Base-by-base conservation (phyloP, 1,140 invertebrate species). In the Ptiloglossa arizonensis region DNA sequence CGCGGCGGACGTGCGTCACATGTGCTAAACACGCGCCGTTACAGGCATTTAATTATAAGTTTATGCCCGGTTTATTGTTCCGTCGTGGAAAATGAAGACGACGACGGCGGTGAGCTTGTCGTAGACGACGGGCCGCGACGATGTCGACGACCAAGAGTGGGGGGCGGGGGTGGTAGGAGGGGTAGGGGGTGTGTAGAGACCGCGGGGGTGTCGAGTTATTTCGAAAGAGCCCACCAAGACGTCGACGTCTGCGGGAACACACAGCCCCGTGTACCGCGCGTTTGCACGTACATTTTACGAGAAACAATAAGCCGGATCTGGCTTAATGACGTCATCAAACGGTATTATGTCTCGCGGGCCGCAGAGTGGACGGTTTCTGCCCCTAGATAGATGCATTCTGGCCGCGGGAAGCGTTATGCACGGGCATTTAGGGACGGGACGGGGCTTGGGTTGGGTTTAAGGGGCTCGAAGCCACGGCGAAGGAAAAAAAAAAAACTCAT, bases 271-370 rank as follows among this genome's bases (percentile, higher is more conserved):
- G 54, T 29, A 73, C 57, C 9, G 29, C 63, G 71, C 59, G 78
- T 80, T 82, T 70, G 50, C 79, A 82, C 80, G 79, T 79, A 80
- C 75, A 68, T 79, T 89, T 87, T 87, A 85, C 85, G 87, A 87
- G 86, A 88, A 89, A 88, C 87, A 88, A 87, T 88, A 88, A 88
- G 85, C 85, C 68, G 24, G 74, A 79, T 80, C 72, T 35, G 69
- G 74, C 85, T 87, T 89, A 87, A 89, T 88, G 86, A 87, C 83
- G 74, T 86, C 88, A 84, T 88, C 83, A 88, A 87, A 88, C 66
- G 71, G 81, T 80, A 87, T 87, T 87, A 88, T 82, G 76, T 22
- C 79, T 67, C 67, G 60, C 63, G 70, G 44, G 75, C 27, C 44
- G 76, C 62, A 60, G 54, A 82, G 77, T 73, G 69, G 77, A 80